Evolutionary conservation across 2,888 invertebrate genomes (phyloP).

Genomic region (Acanthosepion pharaonis): DNA sequence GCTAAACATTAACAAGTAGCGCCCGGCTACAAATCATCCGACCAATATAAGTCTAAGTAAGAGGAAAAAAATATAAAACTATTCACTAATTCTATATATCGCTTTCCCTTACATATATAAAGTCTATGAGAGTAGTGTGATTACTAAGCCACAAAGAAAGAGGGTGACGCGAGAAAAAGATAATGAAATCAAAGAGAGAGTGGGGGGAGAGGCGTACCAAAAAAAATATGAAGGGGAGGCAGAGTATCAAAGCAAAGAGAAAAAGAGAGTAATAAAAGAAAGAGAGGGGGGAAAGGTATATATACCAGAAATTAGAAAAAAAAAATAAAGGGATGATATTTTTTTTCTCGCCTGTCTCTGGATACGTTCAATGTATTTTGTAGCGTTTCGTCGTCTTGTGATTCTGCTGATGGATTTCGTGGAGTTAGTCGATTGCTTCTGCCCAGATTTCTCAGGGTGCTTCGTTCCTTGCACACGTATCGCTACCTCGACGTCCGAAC

Average conservation of each 20-base stretch:
- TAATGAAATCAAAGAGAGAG: background rate
- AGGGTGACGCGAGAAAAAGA: background rate
- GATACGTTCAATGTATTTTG: background rate
- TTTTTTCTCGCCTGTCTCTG: slow-evolving; percentile 13
- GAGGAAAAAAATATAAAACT: background rate
- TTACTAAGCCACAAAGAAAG: background rate
- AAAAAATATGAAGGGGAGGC: background rate
- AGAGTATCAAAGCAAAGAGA: background rate
- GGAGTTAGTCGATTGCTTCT: background rate
- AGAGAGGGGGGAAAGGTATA: slow-evolving; percentile 24
- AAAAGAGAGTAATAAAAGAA: background rate
- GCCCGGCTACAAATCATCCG: background rate
- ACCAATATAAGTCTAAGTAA: background rate
- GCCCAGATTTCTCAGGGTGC: background rate
- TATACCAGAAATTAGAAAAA: background rate
- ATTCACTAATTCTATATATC: background rate
- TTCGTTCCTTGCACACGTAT: background rate
- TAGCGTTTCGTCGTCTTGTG: background rate
- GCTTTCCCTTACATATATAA: background rate
- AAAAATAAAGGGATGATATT: background rate
- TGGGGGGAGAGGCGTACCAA: background rate
- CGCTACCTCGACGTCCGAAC: background rate
- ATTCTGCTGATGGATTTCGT: background rate
- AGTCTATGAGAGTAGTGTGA: background rate
- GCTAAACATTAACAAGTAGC: background rate